Conservation (phyloP, 2,113 vertebrate genomes). For the Calidris pugnax region DNA sequence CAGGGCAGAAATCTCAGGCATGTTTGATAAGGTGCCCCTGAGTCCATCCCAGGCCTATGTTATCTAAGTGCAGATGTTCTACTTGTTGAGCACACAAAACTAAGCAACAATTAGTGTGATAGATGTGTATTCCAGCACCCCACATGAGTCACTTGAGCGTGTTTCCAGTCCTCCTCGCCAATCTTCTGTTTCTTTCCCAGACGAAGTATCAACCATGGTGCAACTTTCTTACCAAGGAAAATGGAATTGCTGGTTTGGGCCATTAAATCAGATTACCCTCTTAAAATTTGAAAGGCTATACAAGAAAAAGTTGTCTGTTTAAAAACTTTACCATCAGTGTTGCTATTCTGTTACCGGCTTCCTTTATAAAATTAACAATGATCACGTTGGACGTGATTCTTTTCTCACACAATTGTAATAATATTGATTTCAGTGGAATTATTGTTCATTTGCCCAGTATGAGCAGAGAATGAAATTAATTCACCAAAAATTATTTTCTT, state of each 20-base stretch:
- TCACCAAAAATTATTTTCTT: slow-evolving; percentile 33
- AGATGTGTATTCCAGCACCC: too few relatives aligned
- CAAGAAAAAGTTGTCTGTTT: neutral
- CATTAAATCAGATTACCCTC: neutral
- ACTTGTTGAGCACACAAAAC: too few relatives aligned
- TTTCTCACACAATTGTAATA: neutral
- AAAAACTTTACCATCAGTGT: neutral
- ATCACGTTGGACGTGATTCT: neutral
- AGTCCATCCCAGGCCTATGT: too few relatives aligned
- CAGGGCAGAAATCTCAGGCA: too few relatives aligned
- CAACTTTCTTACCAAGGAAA: neutral
- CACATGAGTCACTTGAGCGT: too few relatives aligned
- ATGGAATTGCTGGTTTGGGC: neutral
- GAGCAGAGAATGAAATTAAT: slow-evolving; percentile 50
- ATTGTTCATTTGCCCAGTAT: slow-evolving; percentile 33
- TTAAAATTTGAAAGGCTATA: neutral
- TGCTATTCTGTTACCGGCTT: neutral
- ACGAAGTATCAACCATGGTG: neutral
- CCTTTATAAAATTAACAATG: neutral
- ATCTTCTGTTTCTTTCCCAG: too few relatives aligned
- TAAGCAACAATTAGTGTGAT: too few relatives aligned
- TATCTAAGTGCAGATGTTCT: too few relatives aligned
- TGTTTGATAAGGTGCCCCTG: too few relatives aligned
- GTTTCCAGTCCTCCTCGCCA: too few relatives aligned
- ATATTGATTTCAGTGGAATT: neutral